These are phyloP conservation scores for Troglohyphantes excavatus DNA, from an alignment of 2,888 invertebrate genomes.

Conservation along the genomic window DNA sequence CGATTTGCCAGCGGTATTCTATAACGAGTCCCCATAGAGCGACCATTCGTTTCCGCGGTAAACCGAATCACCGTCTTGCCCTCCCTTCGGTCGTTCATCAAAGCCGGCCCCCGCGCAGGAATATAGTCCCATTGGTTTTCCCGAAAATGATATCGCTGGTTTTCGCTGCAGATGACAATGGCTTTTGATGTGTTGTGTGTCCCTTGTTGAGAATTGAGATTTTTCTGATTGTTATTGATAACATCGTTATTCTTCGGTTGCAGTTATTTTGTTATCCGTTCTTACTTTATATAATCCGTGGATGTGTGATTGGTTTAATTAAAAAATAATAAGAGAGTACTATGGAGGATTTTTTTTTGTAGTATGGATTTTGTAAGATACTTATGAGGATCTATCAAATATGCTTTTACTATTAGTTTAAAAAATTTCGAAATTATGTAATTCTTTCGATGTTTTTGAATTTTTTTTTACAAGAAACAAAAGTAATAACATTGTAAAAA, in stretches of 20 bases:
- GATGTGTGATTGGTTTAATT: background rate
- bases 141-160: background rate
- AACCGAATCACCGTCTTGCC: constrained; percentile 53
- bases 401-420: no score
- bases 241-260: background rate
- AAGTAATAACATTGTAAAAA: no score
- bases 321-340: background rate
- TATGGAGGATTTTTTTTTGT: no score
- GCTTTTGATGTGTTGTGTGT: background rate
- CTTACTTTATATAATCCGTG: background rate
- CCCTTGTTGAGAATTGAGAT: constrained; percentile 5
- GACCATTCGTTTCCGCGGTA: constrained; percentile 57
- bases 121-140: background rate
- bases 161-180: background rate
- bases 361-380: no score
- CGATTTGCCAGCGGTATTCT: constrained; percentile 65
- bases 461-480: no score
- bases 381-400: no score
- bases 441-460: no score
- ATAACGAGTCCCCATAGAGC: constrained; percentile 66
- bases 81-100: constrained; percentile 69
- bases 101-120: background rate
- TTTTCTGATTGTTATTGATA: background rate
- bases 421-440: no score
- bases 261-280: background rate